These are phyloP conservation scores for Leptinotarsa undecemlineata DNA, from an alignment of 1,140 invertebrate genomes.

Conservation along the genomic window DNA sequence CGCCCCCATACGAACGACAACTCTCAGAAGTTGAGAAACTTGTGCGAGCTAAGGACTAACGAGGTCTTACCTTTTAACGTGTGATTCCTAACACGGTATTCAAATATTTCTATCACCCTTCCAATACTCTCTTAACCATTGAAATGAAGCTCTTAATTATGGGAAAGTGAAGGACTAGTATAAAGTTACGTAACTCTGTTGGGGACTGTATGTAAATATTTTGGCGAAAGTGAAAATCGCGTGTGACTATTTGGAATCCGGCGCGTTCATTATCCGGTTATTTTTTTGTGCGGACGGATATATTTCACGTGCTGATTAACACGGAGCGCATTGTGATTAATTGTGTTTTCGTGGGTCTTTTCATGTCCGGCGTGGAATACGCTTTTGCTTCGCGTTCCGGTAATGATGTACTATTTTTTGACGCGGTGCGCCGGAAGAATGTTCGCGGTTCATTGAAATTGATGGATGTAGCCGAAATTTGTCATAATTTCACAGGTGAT, in stretches of 20 bases:
- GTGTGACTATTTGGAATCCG: neutral
- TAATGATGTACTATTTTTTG: neutral
- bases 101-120: too few species aligned
- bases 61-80: too few species aligned
- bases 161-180: too few species aligned
- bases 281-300: neutral
- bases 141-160: too few species aligned
- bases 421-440: neutral
- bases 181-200: neutral
- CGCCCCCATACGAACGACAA: too few species aligned
- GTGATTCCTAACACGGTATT: too few species aligned
- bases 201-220: neutral
- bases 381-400: neutral
- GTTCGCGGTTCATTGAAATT: neutral
- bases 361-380: neutral
- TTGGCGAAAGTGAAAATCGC: neutral
- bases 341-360: slow-evolving; percentile 1
- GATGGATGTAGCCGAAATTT: neutral
- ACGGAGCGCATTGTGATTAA: neutral
- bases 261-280: neutral
- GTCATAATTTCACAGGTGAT: neutral
- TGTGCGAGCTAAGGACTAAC: too few species aligned
- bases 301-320: slow-evolving; percentile 8
- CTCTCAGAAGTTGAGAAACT: too few species aligned
- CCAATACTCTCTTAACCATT: too few species aligned